Conservation (phyloP, 2,113 vertebrate genomes). For the Diglossa brunneiventris region DNA sequence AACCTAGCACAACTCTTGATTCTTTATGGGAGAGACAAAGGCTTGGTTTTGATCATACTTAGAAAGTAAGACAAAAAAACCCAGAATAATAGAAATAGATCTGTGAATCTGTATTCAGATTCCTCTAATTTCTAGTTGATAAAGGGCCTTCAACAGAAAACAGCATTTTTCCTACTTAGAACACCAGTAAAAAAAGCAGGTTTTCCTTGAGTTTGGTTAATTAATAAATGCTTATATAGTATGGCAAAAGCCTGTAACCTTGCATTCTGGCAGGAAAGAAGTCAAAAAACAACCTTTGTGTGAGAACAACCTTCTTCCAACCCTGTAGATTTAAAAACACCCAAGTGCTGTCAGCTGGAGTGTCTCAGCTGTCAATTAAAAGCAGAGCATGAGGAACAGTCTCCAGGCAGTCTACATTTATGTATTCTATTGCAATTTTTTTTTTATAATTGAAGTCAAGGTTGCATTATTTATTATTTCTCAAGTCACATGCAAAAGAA, state of each 20-base stretch:
- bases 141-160: neutral
- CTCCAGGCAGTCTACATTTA: constrained; percentile 20
- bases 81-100: neutral
- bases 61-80: neutral
- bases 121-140: neutral
- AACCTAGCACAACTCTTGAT: neutral
- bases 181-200: neutral
- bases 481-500: neutral
- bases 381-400: neutral
- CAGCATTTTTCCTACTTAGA: neutral
- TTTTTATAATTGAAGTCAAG: neutral
- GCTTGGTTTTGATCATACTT: neutral
- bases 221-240: neutral
- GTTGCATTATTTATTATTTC: constrained; percentile 29
- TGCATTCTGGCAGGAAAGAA: neutral
- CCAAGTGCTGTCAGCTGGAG: constrained; percentile 25
- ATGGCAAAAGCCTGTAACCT: neutral
- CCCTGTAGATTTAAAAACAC: neutral
- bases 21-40: neutral
- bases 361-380: constrained; percentile 58
- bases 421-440: neutral
- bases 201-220: neutral
- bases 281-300: neutral
- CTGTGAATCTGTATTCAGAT: neutral
- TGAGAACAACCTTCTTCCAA: neutral